A percentile compares a stretch with the other conserved stretches of the same genome.
These are phyloP conservation scores for Telmatherina bonti DNA, from an alignment of 2,797 vertebrate species.

Conservation along the genomic window DNA sequence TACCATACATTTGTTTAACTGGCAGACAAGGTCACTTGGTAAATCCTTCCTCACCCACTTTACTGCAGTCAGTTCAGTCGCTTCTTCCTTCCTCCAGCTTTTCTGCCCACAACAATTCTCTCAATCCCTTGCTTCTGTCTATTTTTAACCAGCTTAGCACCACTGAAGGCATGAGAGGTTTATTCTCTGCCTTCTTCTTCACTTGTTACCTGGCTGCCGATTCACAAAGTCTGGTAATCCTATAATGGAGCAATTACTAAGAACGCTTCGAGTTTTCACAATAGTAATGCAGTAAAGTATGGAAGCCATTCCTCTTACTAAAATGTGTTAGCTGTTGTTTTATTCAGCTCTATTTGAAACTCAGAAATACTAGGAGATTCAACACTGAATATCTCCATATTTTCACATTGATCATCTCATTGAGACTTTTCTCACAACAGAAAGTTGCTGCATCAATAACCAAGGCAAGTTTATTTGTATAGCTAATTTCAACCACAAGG, in stretches of 20 bases:
- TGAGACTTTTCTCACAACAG: conserved; percentile 25
- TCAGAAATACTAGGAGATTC: neutral
- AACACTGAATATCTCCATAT: conserved; percentile 4
- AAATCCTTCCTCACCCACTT: conserved; percentile 67
- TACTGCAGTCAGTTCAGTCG: conserved; percentile 45
- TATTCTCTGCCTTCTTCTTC: conserved; percentile 70
- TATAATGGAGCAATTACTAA: conserved; percentile 41
- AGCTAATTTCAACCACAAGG: too few relatives aligned
- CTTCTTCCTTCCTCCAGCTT: conserved; percentile 51
- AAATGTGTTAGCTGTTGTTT: neutral
- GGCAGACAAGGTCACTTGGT: conserved; percentile 67
- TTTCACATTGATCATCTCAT: neutral
- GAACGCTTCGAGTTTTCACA: conserved; percentile 47
- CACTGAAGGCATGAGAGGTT: conserved; percentile 61
- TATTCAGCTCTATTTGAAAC: conserved; percentile 5
- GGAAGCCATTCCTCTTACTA: conserved; percentile 1
- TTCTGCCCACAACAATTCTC: conserved; percentile 62
- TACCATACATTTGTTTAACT: conserved; percentile 39
- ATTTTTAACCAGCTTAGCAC: conserved; percentile 83
- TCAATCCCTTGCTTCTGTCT: conserved; percentile 75
- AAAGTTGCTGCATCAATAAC: conserved; percentile 47
- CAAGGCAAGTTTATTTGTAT: too few relatives aligned
- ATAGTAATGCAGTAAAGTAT: neutral
- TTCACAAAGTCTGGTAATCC: conserved; percentile 72
- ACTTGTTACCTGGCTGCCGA: conserved; percentile 72